Percentiles rank a stretch among this genome's conserved stretches.
Evolutionary conservation across 1,140 invertebrate genomes (phyloP).

Genomic region (Drosophila pseudoananassae): DNA sequence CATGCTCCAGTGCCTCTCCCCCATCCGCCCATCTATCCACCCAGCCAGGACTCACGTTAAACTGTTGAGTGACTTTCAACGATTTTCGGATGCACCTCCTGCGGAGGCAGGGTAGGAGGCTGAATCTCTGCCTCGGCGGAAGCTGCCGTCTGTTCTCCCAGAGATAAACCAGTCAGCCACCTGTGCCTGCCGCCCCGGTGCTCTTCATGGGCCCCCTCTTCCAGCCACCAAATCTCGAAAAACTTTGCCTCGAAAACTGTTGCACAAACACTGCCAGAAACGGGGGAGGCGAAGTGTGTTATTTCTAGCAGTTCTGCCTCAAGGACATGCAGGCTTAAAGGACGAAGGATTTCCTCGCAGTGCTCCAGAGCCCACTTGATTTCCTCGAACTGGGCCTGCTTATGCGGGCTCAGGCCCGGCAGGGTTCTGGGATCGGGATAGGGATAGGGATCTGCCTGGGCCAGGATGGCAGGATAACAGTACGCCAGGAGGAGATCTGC

Average conservation of each 20-base stretch:
- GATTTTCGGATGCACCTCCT: conserved; percentile 68
- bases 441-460: neutral
- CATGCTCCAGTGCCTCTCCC: conserved; percentile 14
- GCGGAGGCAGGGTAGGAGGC: neutral
- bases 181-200: neutral
- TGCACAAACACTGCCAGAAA: conserved; percentile 25
- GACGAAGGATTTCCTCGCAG: neutral
- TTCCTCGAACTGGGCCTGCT: conserved; percentile 14
- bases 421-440: neutral
- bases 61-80: conserved; percentile 80
- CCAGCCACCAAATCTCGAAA: conserved; percentile 37
- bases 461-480: neutral
- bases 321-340: no score
- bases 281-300: neutral
- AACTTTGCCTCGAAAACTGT: conserved; percentile 51
- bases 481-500: neutral
- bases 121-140: no score
- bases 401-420: conserved; percentile 37
- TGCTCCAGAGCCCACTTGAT: neutral
- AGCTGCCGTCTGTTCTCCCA: conserved; percentile 47
- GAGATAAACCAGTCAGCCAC: conserved; percentile 62
- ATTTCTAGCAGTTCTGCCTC: neutral
- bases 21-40: neutral
- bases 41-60: conserved; percentile 53
- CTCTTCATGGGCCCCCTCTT: neutral